Conservation (phyloP, 1,140 invertebrate genomes). For the Glossosoma conforme region DNA sequence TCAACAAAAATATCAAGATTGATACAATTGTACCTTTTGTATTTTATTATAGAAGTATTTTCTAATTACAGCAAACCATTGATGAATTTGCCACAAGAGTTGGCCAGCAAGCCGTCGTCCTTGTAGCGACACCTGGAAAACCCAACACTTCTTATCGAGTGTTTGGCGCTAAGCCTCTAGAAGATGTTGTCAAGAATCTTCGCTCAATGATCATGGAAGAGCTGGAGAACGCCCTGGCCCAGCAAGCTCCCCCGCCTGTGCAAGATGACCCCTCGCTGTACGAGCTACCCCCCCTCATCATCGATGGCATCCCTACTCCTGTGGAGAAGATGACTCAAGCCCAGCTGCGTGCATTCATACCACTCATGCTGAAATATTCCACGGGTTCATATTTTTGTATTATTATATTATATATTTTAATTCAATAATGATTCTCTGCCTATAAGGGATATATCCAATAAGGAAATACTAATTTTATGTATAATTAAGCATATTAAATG, state of each 20-base stretch:
- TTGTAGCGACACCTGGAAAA: constrained; percentile 96
- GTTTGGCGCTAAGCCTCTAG: constrained; percentile 94
- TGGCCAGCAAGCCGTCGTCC: constrained; percentile 94
- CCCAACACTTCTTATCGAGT: constrained; percentile 93
- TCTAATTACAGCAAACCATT: constrained; percentile 78
- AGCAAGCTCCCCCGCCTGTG: constrained; percentile 88
- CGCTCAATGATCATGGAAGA: constrained; percentile 91
- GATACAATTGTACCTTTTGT: not conserved
- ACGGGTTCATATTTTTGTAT: constrained; percentile 55
- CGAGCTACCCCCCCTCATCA: constrained; percentile 91
- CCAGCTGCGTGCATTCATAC: constrained; percentile 93
- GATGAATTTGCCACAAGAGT: constrained; percentile 96
- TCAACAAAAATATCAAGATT: not conserved
- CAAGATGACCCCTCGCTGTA: constrained; percentile 90
- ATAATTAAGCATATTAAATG: too few species aligned
- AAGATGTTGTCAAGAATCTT: constrained; percentile 91
- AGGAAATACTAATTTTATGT: too few species aligned
- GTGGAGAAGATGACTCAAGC: constrained; percentile 99
- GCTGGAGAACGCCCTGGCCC: constrained; percentile 84
- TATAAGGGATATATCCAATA: too few species aligned
- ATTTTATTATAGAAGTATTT: not conserved
- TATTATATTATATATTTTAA: not conserved
- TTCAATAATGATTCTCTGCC: too few species aligned
- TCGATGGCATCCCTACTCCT: constrained; percentile 96
- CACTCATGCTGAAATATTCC: constrained; percentile 96